phyloP scores from a whole-genome alignment of 2,888 invertebrate species.

The Pseudococcus viburni region DNA sequence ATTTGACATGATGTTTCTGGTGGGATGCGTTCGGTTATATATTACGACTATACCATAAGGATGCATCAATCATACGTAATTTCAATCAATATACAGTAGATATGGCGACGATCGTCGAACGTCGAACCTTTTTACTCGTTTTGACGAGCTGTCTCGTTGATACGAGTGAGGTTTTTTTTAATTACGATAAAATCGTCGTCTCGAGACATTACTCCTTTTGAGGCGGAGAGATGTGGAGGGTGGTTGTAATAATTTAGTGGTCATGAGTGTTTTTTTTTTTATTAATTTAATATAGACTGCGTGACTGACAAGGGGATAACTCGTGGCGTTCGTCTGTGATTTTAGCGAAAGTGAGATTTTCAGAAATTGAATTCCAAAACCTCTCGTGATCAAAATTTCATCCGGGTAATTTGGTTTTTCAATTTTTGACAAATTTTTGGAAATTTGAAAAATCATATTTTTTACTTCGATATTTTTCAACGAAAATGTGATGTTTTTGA shows the following conservation, averaged over 20 bases:
- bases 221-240: neutral
- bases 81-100: neutral
- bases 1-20: neutral
- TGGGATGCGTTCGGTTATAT: neutral
- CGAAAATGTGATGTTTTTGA: too few relatives aligned
- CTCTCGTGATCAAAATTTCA: too few relatives aligned
- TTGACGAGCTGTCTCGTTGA: neutral
- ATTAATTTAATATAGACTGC: too few relatives aligned
- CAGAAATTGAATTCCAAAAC: too few relatives aligned
- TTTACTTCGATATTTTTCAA: too few relatives aligned
- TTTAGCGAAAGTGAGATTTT: too few relatives aligned
- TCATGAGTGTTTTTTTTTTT: neutral
- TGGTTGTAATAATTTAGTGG: neutral
- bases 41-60: neutral
- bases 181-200: conserved; percentile 1
- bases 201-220: neutral
- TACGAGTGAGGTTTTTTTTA: neutral
- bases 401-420: too few relatives aligned
- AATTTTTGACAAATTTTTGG: too few relatives aligned
- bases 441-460: too few relatives aligned
- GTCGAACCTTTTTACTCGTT: neutral
- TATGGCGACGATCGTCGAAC: neutral
- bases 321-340: too few relatives aligned
- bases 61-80: conserved; percentile 5
- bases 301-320: too few relatives aligned